Conservation (phyloP, 2,888 invertebrate species). For the Eupithecia inturbata region DNA sequence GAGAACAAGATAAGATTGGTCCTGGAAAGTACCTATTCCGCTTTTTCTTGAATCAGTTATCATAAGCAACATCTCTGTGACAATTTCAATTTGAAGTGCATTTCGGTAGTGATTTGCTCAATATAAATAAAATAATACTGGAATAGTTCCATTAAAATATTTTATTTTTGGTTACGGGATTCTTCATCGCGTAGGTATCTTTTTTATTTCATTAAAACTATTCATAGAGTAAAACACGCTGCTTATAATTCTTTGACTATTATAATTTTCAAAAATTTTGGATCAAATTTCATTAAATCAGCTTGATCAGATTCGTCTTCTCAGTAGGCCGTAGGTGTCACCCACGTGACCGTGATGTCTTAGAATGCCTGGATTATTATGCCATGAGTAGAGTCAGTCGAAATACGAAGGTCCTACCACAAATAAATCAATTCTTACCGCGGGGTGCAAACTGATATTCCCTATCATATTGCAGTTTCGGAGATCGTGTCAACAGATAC, state of each 20-base stretch:
- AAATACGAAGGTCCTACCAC: not conserved
- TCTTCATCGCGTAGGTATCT: too few relatives aligned
- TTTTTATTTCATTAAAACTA: not conserved
- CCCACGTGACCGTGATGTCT: too few relatives aligned
- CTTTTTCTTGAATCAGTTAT: not conserved
- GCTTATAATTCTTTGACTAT: too few relatives aligned
- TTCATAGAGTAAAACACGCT: too few relatives aligned
- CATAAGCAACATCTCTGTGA: not conserved
- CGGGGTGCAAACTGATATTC: conserved; percentile 38
- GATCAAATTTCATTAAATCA: too few relatives aligned
- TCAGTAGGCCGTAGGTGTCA: too few relatives aligned
- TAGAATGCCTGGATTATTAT: too few relatives aligned
- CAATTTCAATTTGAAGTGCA: not conserved
- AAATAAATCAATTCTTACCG: conserved; percentile 12
- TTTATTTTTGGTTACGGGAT: not conserved
- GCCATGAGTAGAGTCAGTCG: too few relatives aligned
- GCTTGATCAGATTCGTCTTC: too few relatives aligned
- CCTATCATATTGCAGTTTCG: conserved; percentile 79
- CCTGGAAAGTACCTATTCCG: not conserved
- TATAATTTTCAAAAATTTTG: too few relatives aligned
- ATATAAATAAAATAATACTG: not conserved
- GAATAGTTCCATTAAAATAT: not conserved
- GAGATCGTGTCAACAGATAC: conserved; percentile 71
- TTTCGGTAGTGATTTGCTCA: not conserved
- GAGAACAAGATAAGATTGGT: not conserved